Evolutionary conservation across 2,888 invertebrate species (phyloP).

Genomic region (Sycophila texana): DNA sequence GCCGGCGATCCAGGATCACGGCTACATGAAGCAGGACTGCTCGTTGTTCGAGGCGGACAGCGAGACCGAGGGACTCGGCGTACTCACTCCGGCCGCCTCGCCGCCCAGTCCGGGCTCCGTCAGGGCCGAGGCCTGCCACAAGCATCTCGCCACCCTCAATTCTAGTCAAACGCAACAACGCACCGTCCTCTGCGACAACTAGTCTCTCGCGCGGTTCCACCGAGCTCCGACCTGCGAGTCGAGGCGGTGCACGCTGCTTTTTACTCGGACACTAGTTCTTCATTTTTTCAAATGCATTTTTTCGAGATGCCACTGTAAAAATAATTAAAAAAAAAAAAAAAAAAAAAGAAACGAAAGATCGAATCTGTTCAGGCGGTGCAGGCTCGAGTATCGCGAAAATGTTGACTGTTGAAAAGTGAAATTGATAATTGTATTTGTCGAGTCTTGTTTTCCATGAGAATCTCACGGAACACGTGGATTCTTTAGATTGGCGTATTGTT

Average conservation of each 20-base stretch:
- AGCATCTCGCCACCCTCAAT: constrained; percentile 31
- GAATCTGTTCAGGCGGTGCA: background rate
- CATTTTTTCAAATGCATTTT: constrained; percentile 45
- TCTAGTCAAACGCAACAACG: constrained; percentile 51
- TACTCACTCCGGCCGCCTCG: constrained; percentile 68
- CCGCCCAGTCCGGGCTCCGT: constrained; percentile 27
- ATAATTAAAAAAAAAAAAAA: background rate
- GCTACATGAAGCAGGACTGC: constrained; percentile 67
- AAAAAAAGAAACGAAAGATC: constrained; percentile 5
- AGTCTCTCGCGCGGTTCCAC: constrained; percentile 5
- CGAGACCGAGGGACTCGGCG: constrained; percentile 66
- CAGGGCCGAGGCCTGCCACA: constrained; percentile 16
- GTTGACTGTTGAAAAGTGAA: constrained; percentile 11
- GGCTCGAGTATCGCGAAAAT: constrained; percentile 21
- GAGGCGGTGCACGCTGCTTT: constrained; percentile 22
- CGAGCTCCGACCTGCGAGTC: constrained; percentile 41
- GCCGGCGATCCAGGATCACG: constrained; percentile 69
- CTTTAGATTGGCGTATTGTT: constrained; percentile 44
- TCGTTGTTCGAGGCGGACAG: constrained; percentile 58
- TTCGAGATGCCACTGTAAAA: constrained; percentile 32
- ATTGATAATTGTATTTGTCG: constrained; percentile 2
- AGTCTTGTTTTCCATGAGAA: constrained; percentile 30
- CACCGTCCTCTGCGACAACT: constrained; percentile 41
- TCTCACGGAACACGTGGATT: constrained; percentile 5
- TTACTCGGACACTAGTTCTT: constrained; percentile 3